Evolutionary conservation across 2,888 invertebrate genomes (phyloP), one percentile per base, ranked within the genome.

Genomic region (Drosophila stalkeri): DNA sequence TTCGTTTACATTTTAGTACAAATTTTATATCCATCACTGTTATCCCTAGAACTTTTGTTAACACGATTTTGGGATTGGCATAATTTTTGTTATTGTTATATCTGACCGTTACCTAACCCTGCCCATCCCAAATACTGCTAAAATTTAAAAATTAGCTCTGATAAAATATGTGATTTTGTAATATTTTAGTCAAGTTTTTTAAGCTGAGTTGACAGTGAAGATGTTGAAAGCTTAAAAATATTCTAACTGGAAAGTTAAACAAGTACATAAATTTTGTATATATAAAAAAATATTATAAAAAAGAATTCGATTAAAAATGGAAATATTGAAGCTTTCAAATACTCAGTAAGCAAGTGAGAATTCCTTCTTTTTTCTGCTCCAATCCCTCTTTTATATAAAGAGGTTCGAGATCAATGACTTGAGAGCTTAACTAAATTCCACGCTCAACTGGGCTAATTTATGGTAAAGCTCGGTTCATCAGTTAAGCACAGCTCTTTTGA

Each of bases 371-470:
- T 27, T 39, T 52, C 8, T 11, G 14, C 5, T 18, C 20, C 31
- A 31, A 6, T n/a, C 23, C 41, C 56, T 47, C 18, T 23, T 23
- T 23, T 23, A 1, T 39, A 27, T 54, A 11, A 16, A 23, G 54
- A 5, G 37, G 2, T n/a, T 27, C 3, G n/a, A 51, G 61, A 56
- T 64, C 57, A 52, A 39, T 49, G 70, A 49, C 54, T 52, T 35
- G 52, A 14, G 37, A 35, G 31, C 39, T 41, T 12, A 41, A 54
- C 16, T 70, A 43, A 46, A 46, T 63, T 56, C 43, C 33, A 52
- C 43, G n/a, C 61, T 49, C 47, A 56, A 31, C 35, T 47, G 47
- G 20, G 9, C 18, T 75, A 75, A 79, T 69, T 74, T 75, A 75
- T 74, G 75, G 52, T 33, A 20, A 55, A 62, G 51, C 62, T 73